Base-by-base conservation (phyloP, 2,888 invertebrate genomes). In the Yponomeuta malinellus region DNA sequence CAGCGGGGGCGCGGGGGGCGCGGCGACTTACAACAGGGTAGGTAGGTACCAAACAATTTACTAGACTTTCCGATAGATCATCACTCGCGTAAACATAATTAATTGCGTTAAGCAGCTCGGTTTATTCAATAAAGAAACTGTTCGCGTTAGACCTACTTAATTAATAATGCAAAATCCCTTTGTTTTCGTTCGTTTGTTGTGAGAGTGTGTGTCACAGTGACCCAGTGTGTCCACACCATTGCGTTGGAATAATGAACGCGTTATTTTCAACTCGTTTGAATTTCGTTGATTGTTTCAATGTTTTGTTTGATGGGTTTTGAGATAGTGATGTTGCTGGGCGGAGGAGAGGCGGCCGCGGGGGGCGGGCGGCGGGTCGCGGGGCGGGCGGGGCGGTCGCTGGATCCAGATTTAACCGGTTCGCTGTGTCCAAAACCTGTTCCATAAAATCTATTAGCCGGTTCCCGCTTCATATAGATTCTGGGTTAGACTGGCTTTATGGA, bases 401-500 rank as follows among this genome's bases (percentile, higher is more conserved):
- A 75, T 76, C 80, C 75, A 74, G 83, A 76, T 71, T 4, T n/a
- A 74, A 79, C 83, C 77, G 77, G 83, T 79, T 77, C 67, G 10
- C 52, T 59, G 52, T 59, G 12, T 59, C 52, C 12, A 64, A 52
- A 75, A 80, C 83, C 76, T 75, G 82, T 81, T 73, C 72, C 76
- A 81, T 78, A 78, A 78, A 76, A 74, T 75, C 71, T 75, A 79
- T 76, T 78, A 82, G 82, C 52, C 52, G 52, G 80, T 75, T 75
- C 77, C 75, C 76, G 29, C 73, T 75, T 74, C 79, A 79, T 81
- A 67, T 67, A 43, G 52, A 68, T 68, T 48, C 68, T 48, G 48
- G 68, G 68, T 52, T 52, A 79, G 78, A 76, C 79, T 77, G 78
- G 78, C 78, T 80, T 79, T 81, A 84, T 84, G 83, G 75, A 83